Conservation (phyloP, 2,113 vertebrate genomes). For the Lucifuga dentata region DNA sequence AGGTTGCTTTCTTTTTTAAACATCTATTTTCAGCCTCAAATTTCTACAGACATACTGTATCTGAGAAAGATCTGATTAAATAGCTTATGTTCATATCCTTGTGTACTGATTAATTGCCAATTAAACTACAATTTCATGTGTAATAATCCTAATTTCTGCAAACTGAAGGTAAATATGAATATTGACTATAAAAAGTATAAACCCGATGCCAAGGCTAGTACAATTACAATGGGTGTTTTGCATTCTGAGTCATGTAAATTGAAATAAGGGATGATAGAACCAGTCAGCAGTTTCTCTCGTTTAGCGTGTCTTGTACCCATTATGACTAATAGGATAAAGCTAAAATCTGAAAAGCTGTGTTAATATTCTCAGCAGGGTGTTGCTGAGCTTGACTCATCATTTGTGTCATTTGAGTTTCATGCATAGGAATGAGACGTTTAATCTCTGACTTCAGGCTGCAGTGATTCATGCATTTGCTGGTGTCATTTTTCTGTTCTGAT, state of each 20-base stretch:
- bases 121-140: constrained; percentile 11
- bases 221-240: constrained; percentile 32
- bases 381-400: constrained; percentile 35
- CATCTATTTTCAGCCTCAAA: constrained; percentile 30
- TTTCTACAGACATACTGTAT: too few relatives aligned
- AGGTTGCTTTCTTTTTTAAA: constrained; percentile 46
- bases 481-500: constrained; percentile 28
- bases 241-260: constrained; percentile 50
- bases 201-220: neutral
- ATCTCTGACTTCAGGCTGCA: constrained; percentile 25
- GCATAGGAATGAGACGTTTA: constrained; percentile 43
- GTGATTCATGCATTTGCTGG: constrained; percentile 5
- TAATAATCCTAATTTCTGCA: neutral
- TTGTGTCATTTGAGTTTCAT: constrained; percentile 49
- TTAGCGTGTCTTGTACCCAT: constrained; percentile 30
- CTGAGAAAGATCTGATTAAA: constrained; percentile 45
- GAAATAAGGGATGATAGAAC: constrained; percentile 39
- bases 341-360: constrained; percentile 31
- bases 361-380: constrained; percentile 47
- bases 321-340: constrained; percentile 36
- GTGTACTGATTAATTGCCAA: constrained; percentile 21
- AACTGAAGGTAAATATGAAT: neutral
- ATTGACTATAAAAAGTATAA: too few relatives aligned
- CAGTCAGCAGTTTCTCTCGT: constrained; percentile 29
- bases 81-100: constrained; percentile 10